Evolutionary conservation across 30 jellyfish, hydroid and myxozoan species (phyloP), one percentile per base, ranked within the genome.

Genomic region (Clytia hemisphaerica): DNA sequence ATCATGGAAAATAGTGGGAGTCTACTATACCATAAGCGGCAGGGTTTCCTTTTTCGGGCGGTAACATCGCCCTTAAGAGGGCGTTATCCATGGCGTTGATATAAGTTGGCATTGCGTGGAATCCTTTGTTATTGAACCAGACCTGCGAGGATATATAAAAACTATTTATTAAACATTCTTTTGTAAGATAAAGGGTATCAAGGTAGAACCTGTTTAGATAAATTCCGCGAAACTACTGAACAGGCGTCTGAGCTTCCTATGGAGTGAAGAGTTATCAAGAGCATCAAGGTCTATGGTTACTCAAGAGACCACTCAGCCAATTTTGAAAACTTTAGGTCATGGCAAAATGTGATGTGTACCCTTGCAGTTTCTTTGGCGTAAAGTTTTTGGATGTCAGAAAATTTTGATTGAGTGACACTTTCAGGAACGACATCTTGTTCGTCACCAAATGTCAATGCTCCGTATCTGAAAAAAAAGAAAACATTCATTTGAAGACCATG

Each of bases 41-140:
- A 5, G 97, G 97, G 48, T 88, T 69, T 29, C 94, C 94, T 85
- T 47, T 77, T 37, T 73, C 63, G 21, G 67, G 65, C 19, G 60
- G 37, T 18, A 88, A 61, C 67, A 67, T 50, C 12, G 97, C 93
- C 3, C 97, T 51, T 34, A 88, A 58, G 18, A 88, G 73, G 5
- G 97, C 79, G 70, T 88, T 88, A 64, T 88, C 75, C 55, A 88
- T 49, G 46, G 73, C 73, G 66, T 88, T 88, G 45, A 88, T 42
- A 48, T 66, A 88, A 2, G 94, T 58, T 28, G 97, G 97, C 88
- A 88, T 48, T 15, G 97, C 90, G 63, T 88, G 97, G 49, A 58
- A 88, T 40, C 94, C 97, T 60, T 80, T 79, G 76, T 80, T 88
- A 27, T 63, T 88, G 66, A 73, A 88, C 97, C 94, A 80, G 16